Evolutionary conservation across 1,140 invertebrate species (phyloP), one percentile per base, ranked within the genome.

Genomic region (Globodera ellingtonae): DNA sequence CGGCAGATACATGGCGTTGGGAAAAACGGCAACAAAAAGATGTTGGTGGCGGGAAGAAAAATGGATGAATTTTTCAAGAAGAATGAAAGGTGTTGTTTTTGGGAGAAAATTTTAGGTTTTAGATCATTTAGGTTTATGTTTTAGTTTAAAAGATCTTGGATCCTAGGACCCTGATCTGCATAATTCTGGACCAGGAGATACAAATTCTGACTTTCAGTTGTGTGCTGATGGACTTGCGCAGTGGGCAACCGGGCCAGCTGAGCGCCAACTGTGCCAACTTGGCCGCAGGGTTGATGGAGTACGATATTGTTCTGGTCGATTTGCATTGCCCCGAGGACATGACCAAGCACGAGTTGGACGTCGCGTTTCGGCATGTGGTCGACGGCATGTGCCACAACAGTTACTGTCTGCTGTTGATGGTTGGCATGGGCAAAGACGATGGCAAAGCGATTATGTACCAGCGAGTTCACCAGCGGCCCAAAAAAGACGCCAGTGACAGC

Each of bases 11-110:
- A 80, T 50, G 67, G 67, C 5, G 66, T 59, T 50, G 72, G 72
- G 44, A 75, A 66, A 66, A 74, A 47, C 9, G 21, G 47, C 56
- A 50, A 24, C 5, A 80, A 78, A 66, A 78, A 80, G 69, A 59
- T 80, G 73, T 52, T 80, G 72, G 48, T 80, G 73, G 79, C 69
- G 1, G 75, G 72, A 44, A 46, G 74, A 56, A 21, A 80, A 46
- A 67, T 72, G 48, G 48, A 80, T 24, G 56, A 80, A 65, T 80
- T 74, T 50, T 72, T 80, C 35, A 18, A 52, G n/a, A 46, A 24
- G 9, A 80, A 77, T 47, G 18, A 67, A 13, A 67, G 62, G 75
- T 77, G 9, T 15, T 72, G 3, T 47, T 71, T 71, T 24, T 6
- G 15, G 44, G 3, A 10, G 13, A 18, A 18, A 18, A 0, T n/a